Percentiles rank a stretch among this genome's conserved stretches.
phyloP scores from a whole-genome alignment of 2,797 vertebrate genomes.

The Vipera latastei region DNA sequence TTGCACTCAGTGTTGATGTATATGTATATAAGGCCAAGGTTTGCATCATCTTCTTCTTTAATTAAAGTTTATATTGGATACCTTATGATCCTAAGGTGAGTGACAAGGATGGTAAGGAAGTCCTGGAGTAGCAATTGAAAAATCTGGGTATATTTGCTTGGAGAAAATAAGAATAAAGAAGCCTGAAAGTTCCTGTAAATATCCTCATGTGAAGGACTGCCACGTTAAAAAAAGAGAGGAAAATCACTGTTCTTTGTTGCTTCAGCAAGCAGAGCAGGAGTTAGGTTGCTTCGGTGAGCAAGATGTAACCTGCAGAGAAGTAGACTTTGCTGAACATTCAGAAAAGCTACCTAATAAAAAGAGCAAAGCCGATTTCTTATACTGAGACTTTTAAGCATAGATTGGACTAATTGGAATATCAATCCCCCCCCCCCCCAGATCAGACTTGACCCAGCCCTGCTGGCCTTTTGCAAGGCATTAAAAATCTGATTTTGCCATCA shows the following conservation, averaged over 20 bases:
- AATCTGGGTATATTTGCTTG: neutral
- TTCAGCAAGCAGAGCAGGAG: neutral
- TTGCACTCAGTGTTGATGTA: neutral
- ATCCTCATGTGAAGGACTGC: neutral
- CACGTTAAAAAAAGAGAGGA: neutral
- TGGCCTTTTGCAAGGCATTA: neutral
- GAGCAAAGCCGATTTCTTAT: neutral
- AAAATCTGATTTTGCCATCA: neutral
- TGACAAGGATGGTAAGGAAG: neutral
- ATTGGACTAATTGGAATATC: neutral
- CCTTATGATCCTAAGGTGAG: neutral
- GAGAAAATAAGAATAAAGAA: neutral
- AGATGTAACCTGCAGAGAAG: neutral
- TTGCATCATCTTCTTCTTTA: neutral
- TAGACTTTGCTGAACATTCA: neutral
- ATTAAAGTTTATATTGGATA: neutral
- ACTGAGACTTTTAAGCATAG: neutral
- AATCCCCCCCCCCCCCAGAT: neutral
- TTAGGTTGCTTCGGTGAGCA: neutral
- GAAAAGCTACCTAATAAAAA: neutral
- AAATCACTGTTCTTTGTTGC: neutral
- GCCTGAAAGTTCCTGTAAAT: neutral
- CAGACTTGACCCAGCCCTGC: neutral
- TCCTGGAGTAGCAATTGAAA: neutral
- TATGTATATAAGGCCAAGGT: neutral